phyloP scores from a whole-genome alignment of 2,113 vertebrate species.

The mouse (Mus musculus) region DNA sequence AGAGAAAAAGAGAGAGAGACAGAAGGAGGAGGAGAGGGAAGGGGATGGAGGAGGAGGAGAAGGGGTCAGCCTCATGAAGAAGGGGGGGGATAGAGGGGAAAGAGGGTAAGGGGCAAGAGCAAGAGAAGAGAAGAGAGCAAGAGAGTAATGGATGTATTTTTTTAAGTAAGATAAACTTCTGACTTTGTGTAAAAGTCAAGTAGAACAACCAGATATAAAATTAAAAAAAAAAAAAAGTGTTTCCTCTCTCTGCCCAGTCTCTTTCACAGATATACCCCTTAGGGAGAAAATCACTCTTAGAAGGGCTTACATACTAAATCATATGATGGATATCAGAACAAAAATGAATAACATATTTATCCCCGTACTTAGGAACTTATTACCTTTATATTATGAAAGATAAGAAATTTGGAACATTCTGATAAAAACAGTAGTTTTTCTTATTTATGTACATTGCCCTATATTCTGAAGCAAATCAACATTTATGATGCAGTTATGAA shows the following conservation, averaged over 20 bases:
- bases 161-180: not conserved
- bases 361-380: not conserved
- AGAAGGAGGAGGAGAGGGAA: no score
- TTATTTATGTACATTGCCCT: not conserved
- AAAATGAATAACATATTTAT: not conserved
- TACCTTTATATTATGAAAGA: slow-evolving; percentile 38
- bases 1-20: no score
- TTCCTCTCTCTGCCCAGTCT: rapidly evolving
- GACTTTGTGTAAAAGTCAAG: not conserved
- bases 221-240: not conserved
- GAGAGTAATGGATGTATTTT: not conserved
- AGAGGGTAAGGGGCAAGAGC: no score
- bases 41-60: no score
- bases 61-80: no score
- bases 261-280: not conserved
- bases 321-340: not conserved
- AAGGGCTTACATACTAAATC: not conserved
- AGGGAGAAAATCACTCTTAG: not conserved
- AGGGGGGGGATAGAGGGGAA: no score
- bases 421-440: not conserved
- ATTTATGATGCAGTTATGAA: not conserved
- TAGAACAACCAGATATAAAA: not conserved
- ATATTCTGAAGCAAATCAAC: not conserved
- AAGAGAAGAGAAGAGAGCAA: no score
- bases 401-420: slow-evolving; percentile 2